A percentile compares a stretch with the other conserved stretches of the same genome.
Evolutionary conservation across 2,113 vertebrate genomes (phyloP).

Genomic region (rat (Rattus norvegicus)): DNA sequence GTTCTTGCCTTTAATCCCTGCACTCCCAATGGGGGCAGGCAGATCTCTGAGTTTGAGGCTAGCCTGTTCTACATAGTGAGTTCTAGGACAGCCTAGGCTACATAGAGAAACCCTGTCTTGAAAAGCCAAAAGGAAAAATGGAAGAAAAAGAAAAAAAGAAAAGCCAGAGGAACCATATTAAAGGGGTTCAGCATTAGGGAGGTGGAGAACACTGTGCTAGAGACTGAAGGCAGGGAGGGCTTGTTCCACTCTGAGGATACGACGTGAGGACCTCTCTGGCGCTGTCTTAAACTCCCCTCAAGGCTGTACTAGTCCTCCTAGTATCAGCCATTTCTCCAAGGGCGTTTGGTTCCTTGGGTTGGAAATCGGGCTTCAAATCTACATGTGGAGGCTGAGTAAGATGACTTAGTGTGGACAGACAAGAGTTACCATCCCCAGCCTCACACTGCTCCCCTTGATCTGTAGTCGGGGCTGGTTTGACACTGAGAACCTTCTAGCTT

Average conservation of each 20-base stretch:
- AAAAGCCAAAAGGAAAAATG: no score
- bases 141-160: no score
- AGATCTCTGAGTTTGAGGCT: neutral
- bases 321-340: neutral
- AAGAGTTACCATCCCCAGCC: neutral
- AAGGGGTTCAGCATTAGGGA: neutral
- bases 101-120: no score
- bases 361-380: neutral
- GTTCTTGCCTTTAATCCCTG: neutral
- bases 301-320: neutral
- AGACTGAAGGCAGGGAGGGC: neutral
- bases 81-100: neutral
- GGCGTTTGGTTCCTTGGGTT: neutral
- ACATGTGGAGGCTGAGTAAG: neutral
- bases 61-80: neutral
- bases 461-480: no score
- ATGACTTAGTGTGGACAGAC: neutral
- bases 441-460: neutral
- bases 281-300: neutral
- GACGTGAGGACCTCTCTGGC: neutral
- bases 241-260: no score
- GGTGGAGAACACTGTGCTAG: neutral
- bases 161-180: no score
- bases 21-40: neutral
- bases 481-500: neutral